Base-by-base conservation (phyloP, 1,140 invertebrate species). In the Phymorhynchus buccinoides region DNA sequence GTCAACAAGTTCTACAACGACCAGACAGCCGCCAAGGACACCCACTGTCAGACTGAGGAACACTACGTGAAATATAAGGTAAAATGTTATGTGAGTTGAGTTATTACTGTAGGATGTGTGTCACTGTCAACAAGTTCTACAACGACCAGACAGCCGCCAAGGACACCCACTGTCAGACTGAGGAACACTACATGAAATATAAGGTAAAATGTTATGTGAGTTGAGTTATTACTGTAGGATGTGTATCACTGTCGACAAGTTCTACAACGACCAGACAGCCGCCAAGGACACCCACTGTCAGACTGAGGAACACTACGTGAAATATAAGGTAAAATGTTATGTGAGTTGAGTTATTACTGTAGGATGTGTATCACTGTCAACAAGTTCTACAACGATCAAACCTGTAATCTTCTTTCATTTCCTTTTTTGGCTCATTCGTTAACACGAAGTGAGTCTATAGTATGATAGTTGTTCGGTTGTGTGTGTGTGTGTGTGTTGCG, bases 1-100 rank as follows among this genome's bases (percentile, higher is more conserved):
- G n/a, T n/a, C 83, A 88, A 90, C 87, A 93, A 93, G 87, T 93
- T 93, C 82, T 93, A 93, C 86, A 92, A 91, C 85, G 93, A 90
- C 84, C 91, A 93, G 85, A 83, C 86, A 30, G 88, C 90, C 75
- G 92, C 92, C 32, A 91, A 90, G 78, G 85, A 88, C 30, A 82
- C 82, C 1, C 92, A 93, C 83, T 92, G 91, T 86, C 89, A 91
- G 84, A 90, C 91, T 12, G 82, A 91, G 68, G 32, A 85, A 39
- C 92, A 93, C 85, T 91, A 89, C 83, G 89, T 91, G 4, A 93
- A 91, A 82, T 89, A 88, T 75, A 87, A 91, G 89, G 91, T 91
- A 87, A 75, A 3, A 16, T 79, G 0, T 22, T 62, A 22, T 66
- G 6, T 66, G 42, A 22, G 14, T 22, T 30, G n/a, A 35, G 71